Evolutionary conservation across 2,888 invertebrate genomes (phyloP), one percentile per base, ranked within the genome.

Genomic region (Thyatira batis): DNA sequence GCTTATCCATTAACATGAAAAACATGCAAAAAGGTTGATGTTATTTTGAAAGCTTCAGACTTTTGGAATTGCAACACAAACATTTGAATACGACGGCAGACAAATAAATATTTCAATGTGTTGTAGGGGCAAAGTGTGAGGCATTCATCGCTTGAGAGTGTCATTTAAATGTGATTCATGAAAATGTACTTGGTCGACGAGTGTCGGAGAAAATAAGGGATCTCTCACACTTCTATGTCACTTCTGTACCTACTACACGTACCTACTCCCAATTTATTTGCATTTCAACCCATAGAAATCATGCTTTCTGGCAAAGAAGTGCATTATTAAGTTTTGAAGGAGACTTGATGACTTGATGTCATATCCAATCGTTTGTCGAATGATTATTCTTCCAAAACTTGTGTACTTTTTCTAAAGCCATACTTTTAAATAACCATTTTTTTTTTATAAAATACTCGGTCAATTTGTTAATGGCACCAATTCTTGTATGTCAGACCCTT

Each of bases 121-220:
- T 55, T 67, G 67, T 55, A 52, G 63, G 72, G 69, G 69, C 58
- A 56, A 69, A 71, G 72, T 73, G 71, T 79, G 71, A 73, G 63
- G 78, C 74, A 78, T 80, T 80, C 78, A 78, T 76, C 73, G 72
- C 68, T 58, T 62, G 67, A 60, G 57, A 78, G 77, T 76, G 75
- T 82, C 79, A 71, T 80, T 76, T 73, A 73, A 78, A 79, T 78
- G 74, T 74, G 71, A 78, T 78, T 78, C 76, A 76, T 78, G 77
- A 75, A 78, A 78, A 80, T 76, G 75, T 76, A 69, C 71, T 66
- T 61, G 51, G 61, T 63, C 58, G 50, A 52, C 46, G 58, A 53
- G 48, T n/a, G 17, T 48, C 52, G 52, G 57, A 59, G 53, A 51
- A 54, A 58, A 46, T 63, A 65, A 67, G 65, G 67, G 55, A 53